Evolutionary conservation across 2,113 vertebrate species (phyloP).

Genomic region (Sturnus vulgaris): DNA sequence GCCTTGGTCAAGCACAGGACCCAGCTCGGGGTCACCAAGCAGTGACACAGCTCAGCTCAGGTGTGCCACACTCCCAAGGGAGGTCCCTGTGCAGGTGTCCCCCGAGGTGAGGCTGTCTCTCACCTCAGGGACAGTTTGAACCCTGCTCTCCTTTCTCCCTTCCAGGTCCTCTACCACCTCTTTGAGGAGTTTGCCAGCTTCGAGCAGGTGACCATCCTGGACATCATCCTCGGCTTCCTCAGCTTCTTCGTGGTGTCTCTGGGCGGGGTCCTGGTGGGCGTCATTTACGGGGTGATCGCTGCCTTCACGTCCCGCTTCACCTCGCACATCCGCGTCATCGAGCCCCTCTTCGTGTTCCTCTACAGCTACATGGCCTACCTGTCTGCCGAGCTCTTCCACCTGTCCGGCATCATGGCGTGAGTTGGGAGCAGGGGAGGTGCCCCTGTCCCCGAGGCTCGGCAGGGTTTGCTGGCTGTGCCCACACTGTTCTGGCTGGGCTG

Average conservation of each 20-base stretch:
- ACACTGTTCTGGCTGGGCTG: not conserved
- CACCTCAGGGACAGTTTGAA: not conserved
- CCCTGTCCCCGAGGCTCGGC: not conserved
- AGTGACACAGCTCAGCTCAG: not conserved
- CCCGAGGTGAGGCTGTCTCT: not conserved
- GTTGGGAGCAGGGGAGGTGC: conserved; percentile 30
- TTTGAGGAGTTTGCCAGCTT: conserved; percentile 87
- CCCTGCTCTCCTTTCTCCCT: not conserved
- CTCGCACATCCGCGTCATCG: conserved; percentile 92
- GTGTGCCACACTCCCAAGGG: not conserved
- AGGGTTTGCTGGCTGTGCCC: not conserved
- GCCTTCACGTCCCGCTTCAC: conserved; percentile 98
- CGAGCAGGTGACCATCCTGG: conserved; percentile 74
- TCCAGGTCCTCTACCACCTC: conserved; percentile 93
- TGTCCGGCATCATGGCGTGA: conserved; percentile 99
- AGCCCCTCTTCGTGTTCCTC: conserved; percentile 97
- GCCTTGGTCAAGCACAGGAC: not conserved
- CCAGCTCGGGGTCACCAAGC: not conserved
- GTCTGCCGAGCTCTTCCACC: conserved; percentile 93
- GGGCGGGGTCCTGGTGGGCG: conserved; percentile 89
- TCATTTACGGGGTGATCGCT: conserved; percentile 88
- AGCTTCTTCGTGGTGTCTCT: conserved; percentile 92
- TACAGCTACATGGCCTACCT: conserved; percentile 99
- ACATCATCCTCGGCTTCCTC: conserved; percentile 86
- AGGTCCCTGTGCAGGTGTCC: not conserved